Base-by-base conservation (phyloP, 2,113 vertebrate genomes). In the Bufo gargarizans region DNA sequence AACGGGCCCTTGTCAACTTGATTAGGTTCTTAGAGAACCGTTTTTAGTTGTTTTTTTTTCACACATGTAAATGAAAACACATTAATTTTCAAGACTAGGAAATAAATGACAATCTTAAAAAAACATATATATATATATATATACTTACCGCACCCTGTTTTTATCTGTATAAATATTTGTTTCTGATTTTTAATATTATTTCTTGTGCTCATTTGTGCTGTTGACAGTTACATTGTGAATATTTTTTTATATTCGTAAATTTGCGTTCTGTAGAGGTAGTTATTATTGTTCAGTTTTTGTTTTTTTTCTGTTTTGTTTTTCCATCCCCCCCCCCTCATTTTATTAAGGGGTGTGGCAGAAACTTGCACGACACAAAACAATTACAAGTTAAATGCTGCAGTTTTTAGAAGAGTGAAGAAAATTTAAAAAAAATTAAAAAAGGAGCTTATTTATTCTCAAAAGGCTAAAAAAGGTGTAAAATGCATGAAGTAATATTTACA, bases 311-410 rank as follows among this genome's bases (percentile, higher is more conserved):
- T 89, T 20, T 77, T 92, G 92, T 92, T 53, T 49, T 87, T 80
- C 20, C 9, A 7, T 84, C 77, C 82, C 85, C 74, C 81, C 93
- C 91, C 72, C 92, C 93, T 95, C 94, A 90, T 92, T 91, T 89
- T 88, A 92, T 89, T 88, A 94, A 92, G 93, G 96, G 94, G 93
- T 96, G 94, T 96, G 95, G 94, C 94, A 95, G 95, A 92, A 82
- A 94, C 93, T 96, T 96, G 96, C 96, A 97, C 96, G 94, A 94
- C 71, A 80, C 86, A 86, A 83, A 87, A 93, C 92, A 96, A 96
- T 96, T 96, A 97, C 96, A 95, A 96, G 94, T 96, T 96, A 94
- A 96, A 97, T 97, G 96, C 96, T 97, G 96, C 97, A 97, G 93
- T 97, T 97, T 97, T 96, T 96, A 96, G 96, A 94, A 94, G 95